Evolutionary conservation across 2,113 vertebrate species (phyloP), one percentile per base, ranked within the genome.

Genomic region (Noturus placidus): DNA sequence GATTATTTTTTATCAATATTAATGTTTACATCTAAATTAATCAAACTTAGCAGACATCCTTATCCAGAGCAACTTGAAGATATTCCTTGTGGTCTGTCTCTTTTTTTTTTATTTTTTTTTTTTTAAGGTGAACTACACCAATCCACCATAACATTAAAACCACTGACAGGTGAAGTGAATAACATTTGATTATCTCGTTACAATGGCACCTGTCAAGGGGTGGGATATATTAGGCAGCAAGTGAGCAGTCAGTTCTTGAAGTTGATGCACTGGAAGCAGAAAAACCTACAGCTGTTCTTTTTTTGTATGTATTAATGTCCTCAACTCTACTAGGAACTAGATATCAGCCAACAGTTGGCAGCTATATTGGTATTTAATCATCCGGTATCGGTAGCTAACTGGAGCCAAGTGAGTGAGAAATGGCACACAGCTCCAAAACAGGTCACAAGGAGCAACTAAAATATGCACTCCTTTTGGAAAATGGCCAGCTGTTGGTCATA

Each of bases 321-420:
- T 42, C 25, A 61, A 54, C 20, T 77, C 56, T 74, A 15, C 22
- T 57, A 56, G 30, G 67, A 72, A 56, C 50, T 76, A 38, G 35
- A 72, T 54, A 85, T 70, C 35, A 25, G 69, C 35, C 35, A 42
- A 61, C 10, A 63, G 70, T 69, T 84, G 82, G 63, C 42, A 33
- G 61, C 50, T 54, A 69, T 70, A 78, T 77, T 86, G 25, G 72
- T 63, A 86, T 86, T 86, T 77, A 77, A 86, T 86, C 57, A 86
- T 63, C 59, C 19, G 9, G 25, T 86, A 74, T 74, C 69, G 30
- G 52, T 22, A 76, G 22, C 57, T 85, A 85, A 85, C 83, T 70
- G 54, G 69, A 85, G 83, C 54, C 84, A 86, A 46, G 38, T 77
- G 70, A 42, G 17, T 77, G 38, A 78, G 57, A 86, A 61, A 86